These are phyloP conservation scores for Apodemus agrarius DNA, from an alignment of 2,797 vertebrate genomes.

Conservation along the genomic window DNA sequence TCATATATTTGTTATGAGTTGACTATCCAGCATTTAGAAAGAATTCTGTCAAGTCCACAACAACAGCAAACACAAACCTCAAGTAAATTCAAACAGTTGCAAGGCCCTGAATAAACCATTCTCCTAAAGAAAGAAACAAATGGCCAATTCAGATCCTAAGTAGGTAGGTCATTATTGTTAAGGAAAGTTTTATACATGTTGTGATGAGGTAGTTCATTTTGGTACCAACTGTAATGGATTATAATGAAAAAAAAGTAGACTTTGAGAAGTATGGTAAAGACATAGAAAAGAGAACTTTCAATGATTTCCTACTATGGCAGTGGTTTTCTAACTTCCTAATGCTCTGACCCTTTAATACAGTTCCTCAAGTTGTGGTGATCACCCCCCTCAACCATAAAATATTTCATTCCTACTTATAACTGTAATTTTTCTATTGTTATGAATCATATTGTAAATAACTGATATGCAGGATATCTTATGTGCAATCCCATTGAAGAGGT, in stretches of 20 bases:
- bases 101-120: background rate
- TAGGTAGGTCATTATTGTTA: background rate
- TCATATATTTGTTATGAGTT: background rate
- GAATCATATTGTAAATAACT: background rate
- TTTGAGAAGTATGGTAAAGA: background rate
- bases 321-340: background rate
- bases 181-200: conserved; percentile 8
- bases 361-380: background rate
- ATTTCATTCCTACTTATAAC: background rate
- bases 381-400: too few species aligned
- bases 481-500: background rate
- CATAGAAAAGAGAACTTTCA: background rate
- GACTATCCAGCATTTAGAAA: background rate
- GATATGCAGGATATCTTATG: background rate
- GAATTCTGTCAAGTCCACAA: background rate
- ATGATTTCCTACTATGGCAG: background rate
- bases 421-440: background rate
- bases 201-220: background rate
- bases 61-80: background rate
- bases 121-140: background rate
- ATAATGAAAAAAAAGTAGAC: background rate
- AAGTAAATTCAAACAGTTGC: background rate
- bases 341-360: background rate
- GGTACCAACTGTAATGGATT: background rate
- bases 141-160: background rate